phyloP scores from a whole-genome alignment of 2,113 vertebrate species.

The Tretioscincus oriximinensis region DNA sequence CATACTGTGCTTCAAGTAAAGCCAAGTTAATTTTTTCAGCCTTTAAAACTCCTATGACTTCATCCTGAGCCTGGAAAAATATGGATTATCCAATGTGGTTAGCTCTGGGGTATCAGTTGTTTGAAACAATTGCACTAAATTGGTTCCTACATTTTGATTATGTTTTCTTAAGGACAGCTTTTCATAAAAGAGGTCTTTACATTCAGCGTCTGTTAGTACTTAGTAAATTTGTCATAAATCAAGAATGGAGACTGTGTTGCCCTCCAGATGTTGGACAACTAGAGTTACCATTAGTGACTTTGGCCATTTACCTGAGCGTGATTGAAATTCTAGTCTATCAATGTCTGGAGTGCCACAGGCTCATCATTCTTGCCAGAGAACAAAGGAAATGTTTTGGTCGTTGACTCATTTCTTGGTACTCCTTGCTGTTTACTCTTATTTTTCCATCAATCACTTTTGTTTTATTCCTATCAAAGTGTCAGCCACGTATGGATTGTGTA shows the following conservation, averaged over 20 bases:
- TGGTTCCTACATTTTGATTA: neutral
- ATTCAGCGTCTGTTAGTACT: conserved; percentile 11
- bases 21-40: conserved; percentile 94
- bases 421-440: neutral
- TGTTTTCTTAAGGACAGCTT: neutral
- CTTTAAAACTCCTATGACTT: conserved; percentile 94
- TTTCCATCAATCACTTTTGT: neutral
- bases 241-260: neutral
- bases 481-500: neutral
- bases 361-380: neutral
- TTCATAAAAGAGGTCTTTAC: conserved; percentile 28
- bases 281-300: neutral
- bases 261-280: neutral
- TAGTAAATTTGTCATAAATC: neutral
- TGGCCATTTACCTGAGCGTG: neutral
- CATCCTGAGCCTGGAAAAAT: conserved; percentile 89
- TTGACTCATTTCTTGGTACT: neutral
- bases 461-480: neutral
- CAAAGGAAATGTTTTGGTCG: neutral
- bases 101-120: neutral
- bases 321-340: neutral
- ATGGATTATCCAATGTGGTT: conserved; percentile 54
- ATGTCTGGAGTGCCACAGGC: neutral
- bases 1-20: conserved; percentile 92
- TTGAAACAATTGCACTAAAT: neutral